Evolutionary conservation across 1,140 invertebrate genomes (phyloP).

Genomic region (Bradynema listronoti): DNA sequence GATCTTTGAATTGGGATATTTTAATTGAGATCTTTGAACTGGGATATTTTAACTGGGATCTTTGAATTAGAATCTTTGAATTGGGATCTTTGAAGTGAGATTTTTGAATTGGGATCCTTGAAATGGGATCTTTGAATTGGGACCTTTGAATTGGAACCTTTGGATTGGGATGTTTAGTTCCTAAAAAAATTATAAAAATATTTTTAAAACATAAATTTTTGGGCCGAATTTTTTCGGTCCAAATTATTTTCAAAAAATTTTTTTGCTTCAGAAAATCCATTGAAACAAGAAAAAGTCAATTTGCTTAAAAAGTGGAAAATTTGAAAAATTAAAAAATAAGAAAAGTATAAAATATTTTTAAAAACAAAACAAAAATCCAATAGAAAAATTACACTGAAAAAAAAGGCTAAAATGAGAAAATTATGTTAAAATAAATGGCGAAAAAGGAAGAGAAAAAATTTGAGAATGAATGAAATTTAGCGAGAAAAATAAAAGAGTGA

Average conservation of each 20-base stretch:
- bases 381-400: slow-evolving; percentile 2
- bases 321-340: neutral
- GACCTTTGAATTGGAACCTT: neutral
- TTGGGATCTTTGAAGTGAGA: too few relatives aligned
- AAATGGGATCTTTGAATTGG: neutral
- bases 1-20: too few relatives aligned
- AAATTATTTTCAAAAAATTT: neutral
- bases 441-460: too few relatives aligned
- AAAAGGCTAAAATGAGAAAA: neutral
- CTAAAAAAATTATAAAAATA: neutral
- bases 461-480: too few relatives aligned
- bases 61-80: neutral
- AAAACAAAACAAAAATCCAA: slow-evolving; percentile 2
- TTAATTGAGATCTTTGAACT: neutral
- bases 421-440: too few relatives aligned
- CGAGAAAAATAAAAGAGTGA: too few relatives aligned
- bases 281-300: neutral
- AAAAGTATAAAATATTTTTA: neutral
- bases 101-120: neutral
- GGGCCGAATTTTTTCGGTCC: neutral
- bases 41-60: neutral
- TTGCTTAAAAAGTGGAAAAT: neutral
- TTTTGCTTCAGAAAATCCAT: neutral
- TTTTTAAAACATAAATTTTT: neutral
- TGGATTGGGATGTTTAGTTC: too few relatives aligned